Conservation (phyloP, 2,797 vertebrate species). For the Craterocephalus amniculus region DNA sequence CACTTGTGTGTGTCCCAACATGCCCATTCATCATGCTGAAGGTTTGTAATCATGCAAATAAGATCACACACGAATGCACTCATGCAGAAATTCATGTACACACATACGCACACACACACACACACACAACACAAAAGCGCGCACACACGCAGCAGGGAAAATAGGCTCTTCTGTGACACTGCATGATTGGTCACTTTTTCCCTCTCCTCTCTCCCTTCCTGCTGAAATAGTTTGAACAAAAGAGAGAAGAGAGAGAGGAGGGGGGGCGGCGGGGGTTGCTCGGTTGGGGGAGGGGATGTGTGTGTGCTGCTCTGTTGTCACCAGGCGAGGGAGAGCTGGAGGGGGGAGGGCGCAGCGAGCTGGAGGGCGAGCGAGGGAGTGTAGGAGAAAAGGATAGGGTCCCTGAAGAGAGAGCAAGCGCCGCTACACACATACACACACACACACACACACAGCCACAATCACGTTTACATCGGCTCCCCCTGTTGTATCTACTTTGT, state of each 20-base stretch:
- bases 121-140: too few relatives aligned
- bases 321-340: constrained; percentile 54
- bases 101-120: constrained; percentile 23
- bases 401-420: constrained; percentile 59
- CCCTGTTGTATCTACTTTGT: constrained; percentile 46
- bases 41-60: constrained; percentile 13
- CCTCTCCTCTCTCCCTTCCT: constrained; percentile 74
- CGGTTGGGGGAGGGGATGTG: constrained; percentile 74
- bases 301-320: constrained; percentile 76
- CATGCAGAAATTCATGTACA: constrained; percentile 25
- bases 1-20: constrained; percentile 24
- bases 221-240: constrained; percentile 83
- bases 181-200: constrained; percentile 82
- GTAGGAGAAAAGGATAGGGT: constrained; percentile 72
- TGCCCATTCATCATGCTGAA: constrained; percentile 37
- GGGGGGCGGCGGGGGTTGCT: constrained; percentile 56
- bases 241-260: constrained; percentile 62
- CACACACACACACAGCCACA: constrained; percentile 18
- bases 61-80: constrained; percentile 11
- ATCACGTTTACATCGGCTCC: constrained; percentile 31
- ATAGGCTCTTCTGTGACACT: constrained; percentile 67
- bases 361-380: constrained; percentile 64
- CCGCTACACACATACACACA: constrained; percentile 17
- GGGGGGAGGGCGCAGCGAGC: constrained; percentile 55
- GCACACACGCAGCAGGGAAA: constrained; percentile 39